A percentile compares a stretch with the other conserved stretches of the same genome.
These are phyloP conservation scores for Carassius auratus DNA, from an alignment of 2,113 vertebrate genomes.

Conservation along the genomic window DNA sequence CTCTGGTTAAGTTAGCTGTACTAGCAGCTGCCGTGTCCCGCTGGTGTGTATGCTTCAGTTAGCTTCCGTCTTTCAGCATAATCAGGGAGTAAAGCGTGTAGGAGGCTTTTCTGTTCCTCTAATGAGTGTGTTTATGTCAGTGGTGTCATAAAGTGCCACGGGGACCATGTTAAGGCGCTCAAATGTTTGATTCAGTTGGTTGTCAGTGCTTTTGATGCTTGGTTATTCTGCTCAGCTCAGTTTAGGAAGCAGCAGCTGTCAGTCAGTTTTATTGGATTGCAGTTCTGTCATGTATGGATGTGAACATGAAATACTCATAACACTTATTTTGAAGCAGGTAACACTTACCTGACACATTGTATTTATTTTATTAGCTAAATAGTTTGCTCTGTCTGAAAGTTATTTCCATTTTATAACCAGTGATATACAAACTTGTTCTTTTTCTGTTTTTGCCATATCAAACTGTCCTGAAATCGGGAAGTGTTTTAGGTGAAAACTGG, in stretches of 20 bases:
- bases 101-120: slow-evolving; percentile 5
- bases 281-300: background rate
- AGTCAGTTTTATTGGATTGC: background rate
- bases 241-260: background rate
- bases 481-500: background rate
- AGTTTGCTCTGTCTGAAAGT: background rate
- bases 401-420: background rate
- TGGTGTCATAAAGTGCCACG: background rate
- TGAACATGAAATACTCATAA: background rate
- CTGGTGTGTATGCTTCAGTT: background rate
- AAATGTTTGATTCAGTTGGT: background rate
- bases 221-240: background rate
- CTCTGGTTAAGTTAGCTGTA: slow-evolving; percentile 27
- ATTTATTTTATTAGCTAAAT: background rate
- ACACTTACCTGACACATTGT: background rate
- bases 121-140: background rate
- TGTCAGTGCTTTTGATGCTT: background rate
- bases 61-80: slow-evolving; percentile 31
- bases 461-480: background rate
- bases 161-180: background rate
- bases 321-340: background rate
- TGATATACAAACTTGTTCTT: background rate
- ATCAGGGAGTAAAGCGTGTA: background rate
- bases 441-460: background rate
- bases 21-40: slow-evolving; percentile 24